Evolutionary conservation across 2,888 invertebrate genomes (phyloP).

Genomic region (Diplazon laetatorius): DNA sequence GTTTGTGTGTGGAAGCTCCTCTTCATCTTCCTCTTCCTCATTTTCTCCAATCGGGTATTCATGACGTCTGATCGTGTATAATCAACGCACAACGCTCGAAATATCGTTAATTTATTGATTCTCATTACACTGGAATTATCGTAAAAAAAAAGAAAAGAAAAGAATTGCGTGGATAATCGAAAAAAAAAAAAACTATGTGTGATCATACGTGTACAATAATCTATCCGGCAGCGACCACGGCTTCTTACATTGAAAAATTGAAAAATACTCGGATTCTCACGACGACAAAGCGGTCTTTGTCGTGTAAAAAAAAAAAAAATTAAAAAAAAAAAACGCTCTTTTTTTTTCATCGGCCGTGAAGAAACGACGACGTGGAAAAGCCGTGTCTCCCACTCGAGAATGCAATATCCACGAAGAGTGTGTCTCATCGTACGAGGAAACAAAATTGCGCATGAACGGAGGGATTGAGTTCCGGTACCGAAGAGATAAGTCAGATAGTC

Average conservation of each 20-base stretch:
- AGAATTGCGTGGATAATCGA: no score
- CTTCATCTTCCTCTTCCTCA: conserved; percentile 17
- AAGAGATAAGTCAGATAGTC: conserved; percentile 25
- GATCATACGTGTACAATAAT: neutral
- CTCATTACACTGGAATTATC: no score
- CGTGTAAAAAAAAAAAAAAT: neutral
- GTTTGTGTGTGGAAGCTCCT: neutral
- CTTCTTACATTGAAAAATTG: neutral
- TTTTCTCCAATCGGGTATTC: neutral
- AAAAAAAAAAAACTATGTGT: no score
- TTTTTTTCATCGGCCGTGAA: neutral
- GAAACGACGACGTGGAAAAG: conserved; percentile 9
- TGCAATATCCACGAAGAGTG: conserved; percentile 34
- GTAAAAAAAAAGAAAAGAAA: no score
- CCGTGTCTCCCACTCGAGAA: conserved; percentile 22
- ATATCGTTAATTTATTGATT: neutral
- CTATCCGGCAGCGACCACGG: neutral
- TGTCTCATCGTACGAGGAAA: conserved; percentile 9
- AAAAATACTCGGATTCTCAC: conserved; percentile 2
- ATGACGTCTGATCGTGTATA: neutral
- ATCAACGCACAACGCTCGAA: neutral
- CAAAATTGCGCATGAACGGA: conserved; percentile 39
- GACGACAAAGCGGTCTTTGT: conserved; percentile 1
- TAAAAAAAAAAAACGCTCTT: no score
- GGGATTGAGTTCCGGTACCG: conserved; percentile 13